Percentiles rank a stretch among this genome's conserved stretches.
Conservation (phyloP, 2,797 vertebrate genomes). For the Anguilla obscura region DNA sequence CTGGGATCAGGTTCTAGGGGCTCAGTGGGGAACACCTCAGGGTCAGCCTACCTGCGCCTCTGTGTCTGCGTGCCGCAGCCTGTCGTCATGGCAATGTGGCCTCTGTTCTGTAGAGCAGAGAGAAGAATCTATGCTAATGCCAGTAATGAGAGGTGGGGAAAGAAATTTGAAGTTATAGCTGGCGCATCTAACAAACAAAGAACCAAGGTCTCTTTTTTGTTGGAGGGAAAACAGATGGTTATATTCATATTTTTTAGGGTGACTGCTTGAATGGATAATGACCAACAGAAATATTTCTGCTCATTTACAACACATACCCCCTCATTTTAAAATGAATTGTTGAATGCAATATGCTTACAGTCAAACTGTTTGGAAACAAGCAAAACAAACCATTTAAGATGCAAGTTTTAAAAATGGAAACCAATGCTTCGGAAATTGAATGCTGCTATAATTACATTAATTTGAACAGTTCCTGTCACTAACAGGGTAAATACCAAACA, state of each 20-base stretch:
- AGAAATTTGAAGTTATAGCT: conserved; percentile 65
- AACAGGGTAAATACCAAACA: background rate
- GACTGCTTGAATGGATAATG: background rate
- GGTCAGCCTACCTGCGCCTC: conserved; percentile 36
- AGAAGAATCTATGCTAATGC: background rate
- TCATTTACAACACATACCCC: background rate
- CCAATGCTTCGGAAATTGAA: background rate
- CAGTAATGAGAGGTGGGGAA: conserved; percentile 57
- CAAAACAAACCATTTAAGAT: background rate
- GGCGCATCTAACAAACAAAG: conserved; percentile 64
- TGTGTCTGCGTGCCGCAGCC: conserved; percentile 66
- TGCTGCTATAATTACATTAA: background rate
- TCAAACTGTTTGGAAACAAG: background rate
- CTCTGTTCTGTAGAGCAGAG: conserved; percentile 76
- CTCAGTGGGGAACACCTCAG: conserved; percentile 52
- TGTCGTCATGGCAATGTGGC: conserved; percentile 39
- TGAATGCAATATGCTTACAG: background rate
- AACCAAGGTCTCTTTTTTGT: conserved; percentile 62
- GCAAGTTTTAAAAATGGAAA: background rate
- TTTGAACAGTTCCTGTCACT: too few species aligned
- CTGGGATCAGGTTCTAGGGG: conserved; percentile 44
- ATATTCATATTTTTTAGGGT: background rate
- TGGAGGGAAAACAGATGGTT: conserved; percentile 10
- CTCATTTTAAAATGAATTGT: background rate
- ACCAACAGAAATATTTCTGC: conserved; percentile 9